Base-by-base conservation (phyloP, 2,888 invertebrate species). In the Cantharis nigra region DNA sequence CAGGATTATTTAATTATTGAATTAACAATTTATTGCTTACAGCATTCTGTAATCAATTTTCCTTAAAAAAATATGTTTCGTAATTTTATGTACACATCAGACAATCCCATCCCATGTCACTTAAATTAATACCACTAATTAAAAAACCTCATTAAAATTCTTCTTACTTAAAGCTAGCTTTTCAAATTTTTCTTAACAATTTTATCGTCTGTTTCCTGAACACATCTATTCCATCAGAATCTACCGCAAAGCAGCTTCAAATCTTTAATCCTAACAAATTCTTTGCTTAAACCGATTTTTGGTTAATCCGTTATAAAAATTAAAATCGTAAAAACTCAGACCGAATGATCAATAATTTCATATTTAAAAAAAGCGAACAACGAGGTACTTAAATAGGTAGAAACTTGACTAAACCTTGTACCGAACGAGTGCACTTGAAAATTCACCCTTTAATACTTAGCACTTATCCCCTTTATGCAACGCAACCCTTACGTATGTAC, bases 401-500 rank as follows among this genome's bases (percentile, higher is more conserved):
- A 67, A 67, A 67, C 23, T 67, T 23, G 13, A 64, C 18, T 23
- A 13, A 67, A 26, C 23, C 26, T 23, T 26, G 18, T 23, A 23
- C 18, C 9, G n/a, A 13, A n/a, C 0, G 7, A 74, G 63, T 30
- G 70, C 69, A 71, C 77, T 77, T 72, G 63, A 74, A 28, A 73
- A 71, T 70, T 69, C 77, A 72, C 77, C 77, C 77, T 72, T 70
- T 72, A 70, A 72, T 70, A 69, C 77, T 77, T 74, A 71, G 71
- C 73, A 49, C 49, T 67, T 77, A 77, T 77, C 71, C 77, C 77
- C 71, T 77, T 74, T 70, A 26, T 77, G 69, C 33, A 71, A 69
- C 63, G 18, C 65, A 23, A 67, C 65, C 65, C 65, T 26, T 67
- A 23, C n/a, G 26, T 26, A 67, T 23, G 23, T 67, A 49, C 49